Conservation (phyloP, 2,113 vertebrate species). For the Stigmatopora argus region DNA sequence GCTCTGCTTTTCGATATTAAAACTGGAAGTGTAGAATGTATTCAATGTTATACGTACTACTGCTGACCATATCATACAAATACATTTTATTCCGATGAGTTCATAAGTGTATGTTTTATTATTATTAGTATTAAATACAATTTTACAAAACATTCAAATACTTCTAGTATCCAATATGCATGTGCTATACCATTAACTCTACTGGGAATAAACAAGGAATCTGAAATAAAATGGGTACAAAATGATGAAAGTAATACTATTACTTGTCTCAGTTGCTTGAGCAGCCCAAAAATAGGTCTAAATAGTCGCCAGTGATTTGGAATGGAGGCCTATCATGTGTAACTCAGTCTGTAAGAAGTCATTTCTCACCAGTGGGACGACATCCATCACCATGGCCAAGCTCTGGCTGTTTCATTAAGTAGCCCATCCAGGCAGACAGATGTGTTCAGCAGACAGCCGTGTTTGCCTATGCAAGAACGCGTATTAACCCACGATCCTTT, state of each 20-base stretch:
- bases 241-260: neutral
- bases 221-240: neutral
- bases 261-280: neutral
- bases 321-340: slow-evolving; percentile 60
- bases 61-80: neutral
- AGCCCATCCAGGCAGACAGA: slow-evolving; percentile 75
- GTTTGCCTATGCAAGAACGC: slow-evolving; percentile 72
- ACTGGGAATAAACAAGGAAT: neutral
- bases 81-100: neutral
- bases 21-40: neutral
- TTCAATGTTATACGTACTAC: neutral
- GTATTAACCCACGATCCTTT: slow-evolving; percentile 73
- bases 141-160: no score
- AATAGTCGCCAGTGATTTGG: slow-evolving; percentile 43
- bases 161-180: no score
- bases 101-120: neutral
- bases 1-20: neutral
- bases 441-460: slow-evolving; percentile 65
- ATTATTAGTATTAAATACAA: no score
- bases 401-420: slow-evolving; percentile 75
- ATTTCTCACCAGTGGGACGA: slow-evolving; percentile 67
- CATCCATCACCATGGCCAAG: slow-evolving; percentile 67
- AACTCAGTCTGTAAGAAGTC: slow-evolving; percentile 53
- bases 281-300: neutral
- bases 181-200: neutral